phyloP scores from a whole-genome alignment of 2,888 invertebrate species.

The Siphlonurus alternatus region DNA sequence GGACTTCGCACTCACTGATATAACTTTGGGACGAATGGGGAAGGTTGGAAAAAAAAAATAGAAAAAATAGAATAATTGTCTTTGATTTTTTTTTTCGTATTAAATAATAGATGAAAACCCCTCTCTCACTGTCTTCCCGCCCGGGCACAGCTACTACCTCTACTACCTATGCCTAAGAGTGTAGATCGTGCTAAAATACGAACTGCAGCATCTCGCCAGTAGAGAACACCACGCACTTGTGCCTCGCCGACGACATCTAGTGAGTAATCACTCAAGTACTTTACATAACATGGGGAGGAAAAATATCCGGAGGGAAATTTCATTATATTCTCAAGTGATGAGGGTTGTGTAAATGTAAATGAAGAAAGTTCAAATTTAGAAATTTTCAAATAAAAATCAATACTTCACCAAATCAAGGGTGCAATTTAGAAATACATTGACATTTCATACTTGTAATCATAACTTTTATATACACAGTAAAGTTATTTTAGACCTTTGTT shows the following conservation, averaged over 20 bases:
- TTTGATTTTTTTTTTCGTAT: neutral
- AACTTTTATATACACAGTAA: too few relatives aligned
- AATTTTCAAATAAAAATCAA: neutral
- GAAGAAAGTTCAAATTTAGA: neutral
- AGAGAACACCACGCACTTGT: slow-evolving; percentile 1
- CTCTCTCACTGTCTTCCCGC: neutral
- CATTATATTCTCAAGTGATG: neutral
- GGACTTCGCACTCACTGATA: neutral
- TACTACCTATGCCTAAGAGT: neutral
- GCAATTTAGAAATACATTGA: too few relatives aligned
- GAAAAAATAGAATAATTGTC: neutral
- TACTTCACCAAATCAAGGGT: too few relatives aligned
- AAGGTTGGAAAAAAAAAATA: neutral
- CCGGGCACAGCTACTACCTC: neutral
- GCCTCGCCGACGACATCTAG: neutral
- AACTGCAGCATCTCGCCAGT: neutral
- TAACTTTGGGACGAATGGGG: neutral
- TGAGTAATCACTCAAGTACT: neutral
- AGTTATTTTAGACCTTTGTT: too few relatives aligned
- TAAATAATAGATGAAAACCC: neutral
- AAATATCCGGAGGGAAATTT: neutral
- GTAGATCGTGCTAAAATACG: neutral
- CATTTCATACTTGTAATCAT: too few relatives aligned
- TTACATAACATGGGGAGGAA: neutral
- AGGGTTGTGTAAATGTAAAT: neutral